These are phyloP conservation scores for Anthopleura xanthogrammica DNA, from an alignment of 92 coral and sea anemone species.

Conservation along the genomic window DNA sequence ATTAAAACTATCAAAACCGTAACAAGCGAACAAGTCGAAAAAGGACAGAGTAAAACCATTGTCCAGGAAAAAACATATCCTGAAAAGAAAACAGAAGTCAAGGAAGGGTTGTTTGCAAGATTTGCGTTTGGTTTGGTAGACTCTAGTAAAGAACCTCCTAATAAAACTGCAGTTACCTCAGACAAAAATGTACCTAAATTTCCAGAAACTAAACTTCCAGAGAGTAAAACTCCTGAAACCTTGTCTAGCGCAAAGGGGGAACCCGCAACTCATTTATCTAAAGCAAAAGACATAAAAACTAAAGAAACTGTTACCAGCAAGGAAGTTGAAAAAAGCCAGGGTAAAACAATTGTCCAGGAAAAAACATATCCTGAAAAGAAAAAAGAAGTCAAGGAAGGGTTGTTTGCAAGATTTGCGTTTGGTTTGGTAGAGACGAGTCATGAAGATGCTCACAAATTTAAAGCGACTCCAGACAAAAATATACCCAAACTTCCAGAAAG, in stretches of 20 bases:
- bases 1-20: too few relatives aligned
- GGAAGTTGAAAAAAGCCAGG: not conserved
- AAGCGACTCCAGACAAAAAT: not conserved
- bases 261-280: not conserved
- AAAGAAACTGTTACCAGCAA: not conserved
- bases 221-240: not conserved
- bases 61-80: not conserved
- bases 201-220: not conserved
- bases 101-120: constrained; percentile 23
- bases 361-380: not conserved
- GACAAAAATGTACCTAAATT: not conserved
- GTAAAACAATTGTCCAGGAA: not conserved
- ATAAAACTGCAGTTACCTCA: not conserved
- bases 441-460: not conserved
- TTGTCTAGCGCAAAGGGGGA: not conserved
- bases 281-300: too few relatives aligned
- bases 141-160: not conserved
- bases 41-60: not conserved
- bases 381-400: not conserved
- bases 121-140: constrained; percentile 22
- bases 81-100: not conserved
- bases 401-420: constrained; percentile 20
- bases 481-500: not conserved
- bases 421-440: constrained; percentile 13
- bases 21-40: too few relatives aligned